A percentile compares a stretch with the other conserved stretches of the same genome.
Conservation (phyloP, 2,888 invertebrate genomes). For the Serrognathus titanus region DNA sequence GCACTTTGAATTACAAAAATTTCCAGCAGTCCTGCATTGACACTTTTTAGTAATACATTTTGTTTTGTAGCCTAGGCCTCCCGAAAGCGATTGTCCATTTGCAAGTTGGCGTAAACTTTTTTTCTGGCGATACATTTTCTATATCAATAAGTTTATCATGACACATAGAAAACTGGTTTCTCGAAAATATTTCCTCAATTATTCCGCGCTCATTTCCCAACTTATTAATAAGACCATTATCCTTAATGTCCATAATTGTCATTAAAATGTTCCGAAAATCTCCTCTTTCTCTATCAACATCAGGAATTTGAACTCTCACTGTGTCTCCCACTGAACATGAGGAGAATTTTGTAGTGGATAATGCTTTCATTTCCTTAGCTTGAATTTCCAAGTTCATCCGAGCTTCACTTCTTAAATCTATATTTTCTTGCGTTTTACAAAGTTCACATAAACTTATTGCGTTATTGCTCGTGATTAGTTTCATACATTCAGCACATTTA, state of each 20-base stretch:
- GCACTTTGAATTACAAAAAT: no score
- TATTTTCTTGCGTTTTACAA: neutral
- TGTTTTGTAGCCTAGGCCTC: no score
- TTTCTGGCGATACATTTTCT: no score
- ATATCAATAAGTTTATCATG: no score
- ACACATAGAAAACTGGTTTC: no score
- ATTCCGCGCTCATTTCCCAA: constrained; percentile 16
- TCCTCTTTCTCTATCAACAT: constrained; percentile 18
- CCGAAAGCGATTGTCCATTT: no score
- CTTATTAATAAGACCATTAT: constrained; percentile 19
- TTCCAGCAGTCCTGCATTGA: no score
- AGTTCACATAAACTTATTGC: no score
- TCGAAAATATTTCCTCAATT: constrained; percentile 22
- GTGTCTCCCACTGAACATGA: constrained; percentile 22
- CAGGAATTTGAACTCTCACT: constrained; percentile 21
- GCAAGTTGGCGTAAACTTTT: no score
- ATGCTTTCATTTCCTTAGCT: constrained; percentile 10
- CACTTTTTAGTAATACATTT: no score
- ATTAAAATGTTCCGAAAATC: constrained; percentile 20
- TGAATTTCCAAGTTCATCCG: neutral
- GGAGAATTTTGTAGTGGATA: constrained; percentile 21
- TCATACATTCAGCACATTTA: no score
- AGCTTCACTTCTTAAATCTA: neutral
- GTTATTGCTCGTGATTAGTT: no score
- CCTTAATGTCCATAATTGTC: constrained; percentile 15